Conservation (phyloP, 2,797 vertebrate genomes). For the Acipenser oxyrinchus region DNA sequence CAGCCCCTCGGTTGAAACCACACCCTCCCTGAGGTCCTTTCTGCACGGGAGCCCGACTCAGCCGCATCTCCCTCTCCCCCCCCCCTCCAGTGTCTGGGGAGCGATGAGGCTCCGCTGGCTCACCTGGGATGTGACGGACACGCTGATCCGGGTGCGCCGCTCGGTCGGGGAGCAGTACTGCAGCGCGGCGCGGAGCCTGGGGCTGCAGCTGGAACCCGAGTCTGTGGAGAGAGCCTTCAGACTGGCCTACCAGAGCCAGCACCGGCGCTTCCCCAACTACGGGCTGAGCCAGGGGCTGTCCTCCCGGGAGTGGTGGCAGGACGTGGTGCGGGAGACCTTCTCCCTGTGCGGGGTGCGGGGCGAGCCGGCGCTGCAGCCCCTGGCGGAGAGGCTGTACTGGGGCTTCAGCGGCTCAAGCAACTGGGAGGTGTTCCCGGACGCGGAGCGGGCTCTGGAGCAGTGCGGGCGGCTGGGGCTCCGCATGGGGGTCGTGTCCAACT, state of each 20-base stretch:
- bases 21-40: no score
- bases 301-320: conserved; percentile 76
- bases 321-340: conserved; percentile 70
- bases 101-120: conserved; percentile 70
- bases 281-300: conserved; percentile 64
- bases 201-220: conserved; percentile 53
- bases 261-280: conserved; percentile 73
- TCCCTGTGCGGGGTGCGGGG: conserved; percentile 58
- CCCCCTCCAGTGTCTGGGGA: conserved; percentile 21
- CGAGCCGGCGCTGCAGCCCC: conserved; percentile 37
- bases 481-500: conserved; percentile 84
- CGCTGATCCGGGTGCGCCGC: conserved; percentile 70
- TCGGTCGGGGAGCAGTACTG: conserved; percentile 79
- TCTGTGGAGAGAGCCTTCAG: conserved; percentile 59
- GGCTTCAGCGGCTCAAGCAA: conserved; percentile 63
- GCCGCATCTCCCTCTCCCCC: no score
- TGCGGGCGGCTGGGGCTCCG: conserved; percentile 65
- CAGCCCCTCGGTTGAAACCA: no score
- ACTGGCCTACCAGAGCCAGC: conserved; percentile 51
- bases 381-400: conserved; percentile 69
- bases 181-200: conserved; percentile 56
- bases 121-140: conserved; percentile 90
- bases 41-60: no score
- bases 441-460: conserved; percentile 49
- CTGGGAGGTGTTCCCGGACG: conserved; percentile 82